A percentile compares a stretch with the other conserved stretches of the same genome.
Evolutionary conservation across 2,888 invertebrate genomes (phyloP).

Genomic region (Eupithecia pulchellata): DNA sequence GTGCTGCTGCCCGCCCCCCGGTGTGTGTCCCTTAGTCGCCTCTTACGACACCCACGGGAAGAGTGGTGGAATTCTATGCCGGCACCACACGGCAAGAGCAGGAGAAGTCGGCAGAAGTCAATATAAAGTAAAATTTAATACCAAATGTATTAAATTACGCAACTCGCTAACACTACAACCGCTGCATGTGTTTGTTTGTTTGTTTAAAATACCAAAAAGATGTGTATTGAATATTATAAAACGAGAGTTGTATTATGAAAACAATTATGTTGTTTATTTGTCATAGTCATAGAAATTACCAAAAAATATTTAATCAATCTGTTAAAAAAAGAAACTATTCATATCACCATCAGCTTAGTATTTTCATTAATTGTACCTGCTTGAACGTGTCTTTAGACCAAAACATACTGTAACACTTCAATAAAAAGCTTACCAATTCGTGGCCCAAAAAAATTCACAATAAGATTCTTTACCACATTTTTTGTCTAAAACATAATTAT

Average conservation of each 20-base stretch:
- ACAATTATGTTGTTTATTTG: constrained; percentile 8
- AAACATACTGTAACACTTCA: too few relatives aligned
- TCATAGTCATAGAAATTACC: neutral
- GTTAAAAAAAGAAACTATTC: neutral
- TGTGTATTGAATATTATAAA: constrained; percentile 17
- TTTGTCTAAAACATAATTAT: neutral
- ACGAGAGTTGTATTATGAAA: constrained; percentile 17
- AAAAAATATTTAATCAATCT: neutral
- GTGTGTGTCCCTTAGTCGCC: too few relatives aligned
- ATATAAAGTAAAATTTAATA: too few relatives aligned
- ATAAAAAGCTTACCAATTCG: neutral
- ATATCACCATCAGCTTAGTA: neutral
- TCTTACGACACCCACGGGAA: too few relatives aligned
- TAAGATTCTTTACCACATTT: neutral
- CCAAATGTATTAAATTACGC: constrained; percentile 20
- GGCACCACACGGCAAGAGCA: too few relatives aligned
- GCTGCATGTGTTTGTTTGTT: constrained; percentile 35
- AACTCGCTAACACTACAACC: constrained; percentile 32
- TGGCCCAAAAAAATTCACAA: neutral
- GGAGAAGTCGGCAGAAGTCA: too few relatives aligned
- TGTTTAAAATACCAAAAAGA: constrained; percentile 34
- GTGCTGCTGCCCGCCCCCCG: too few relatives aligned
- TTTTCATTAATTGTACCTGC: neutral
- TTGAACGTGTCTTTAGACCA: neutral
- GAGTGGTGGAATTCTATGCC: too few relatives aligned